A percentile compares a stretch with the other conserved stretches of the same genome.
Conservation (phyloP, 2,113 vertebrate species). For the Balaenoptera acutorostrata region DNA sequence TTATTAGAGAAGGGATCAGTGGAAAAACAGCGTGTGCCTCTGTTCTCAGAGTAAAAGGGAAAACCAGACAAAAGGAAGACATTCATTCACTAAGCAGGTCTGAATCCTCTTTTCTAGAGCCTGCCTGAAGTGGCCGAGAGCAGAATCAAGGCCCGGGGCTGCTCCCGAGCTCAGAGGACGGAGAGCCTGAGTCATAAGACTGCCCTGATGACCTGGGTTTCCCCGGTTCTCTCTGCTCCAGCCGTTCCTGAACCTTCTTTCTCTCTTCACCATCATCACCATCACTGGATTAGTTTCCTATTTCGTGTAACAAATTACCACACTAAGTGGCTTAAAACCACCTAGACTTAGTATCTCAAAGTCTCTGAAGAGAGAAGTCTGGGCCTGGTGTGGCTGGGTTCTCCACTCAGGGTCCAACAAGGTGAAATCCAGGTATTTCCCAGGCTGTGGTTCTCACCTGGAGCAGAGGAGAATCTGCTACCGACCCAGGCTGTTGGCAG, state of each 20-base stretch:
- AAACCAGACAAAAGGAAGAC: not conserved
- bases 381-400: not conserved
- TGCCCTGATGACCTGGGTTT: not conserved
- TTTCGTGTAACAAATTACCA: not conserved
- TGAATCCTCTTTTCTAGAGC: not conserved
- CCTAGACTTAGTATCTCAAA: not conserved
- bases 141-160: not conserved
- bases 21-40: not conserved
- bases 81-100: not conserved
- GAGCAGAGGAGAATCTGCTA: not conserved
- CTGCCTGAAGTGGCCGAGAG: not conserved
- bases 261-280: not conserved
- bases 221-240: not conserved
- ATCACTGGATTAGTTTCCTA: not conserved
- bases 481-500: not conserved
- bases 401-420: not conserved
- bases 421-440: not conserved
- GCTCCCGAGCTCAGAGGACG: fast-evolving
- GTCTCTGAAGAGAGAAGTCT: not conserved
- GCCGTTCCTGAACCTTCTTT: not conserved
- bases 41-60: not conserved
- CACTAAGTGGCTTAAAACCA: not conserved
- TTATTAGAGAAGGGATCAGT: slow-evolving; percentile 42
- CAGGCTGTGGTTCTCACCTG: not conserved
- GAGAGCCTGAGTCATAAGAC: not conserved